Evolutionary conservation across 1,140 invertebrate species (phyloP), one percentile per base, ranked within the genome.

Genomic region (Drosophila persimilis): DNA sequence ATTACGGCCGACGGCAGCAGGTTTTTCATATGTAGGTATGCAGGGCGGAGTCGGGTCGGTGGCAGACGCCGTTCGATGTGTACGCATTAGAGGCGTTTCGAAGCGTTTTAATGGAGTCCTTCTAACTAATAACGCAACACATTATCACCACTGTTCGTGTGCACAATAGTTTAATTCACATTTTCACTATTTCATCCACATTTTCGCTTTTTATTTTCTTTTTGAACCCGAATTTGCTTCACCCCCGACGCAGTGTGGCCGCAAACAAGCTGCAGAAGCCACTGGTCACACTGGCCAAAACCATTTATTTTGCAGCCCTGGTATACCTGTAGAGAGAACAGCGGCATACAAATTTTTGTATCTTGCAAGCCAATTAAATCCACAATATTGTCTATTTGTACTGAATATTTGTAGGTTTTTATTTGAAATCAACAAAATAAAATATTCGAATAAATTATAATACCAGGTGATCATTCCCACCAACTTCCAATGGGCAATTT

Each of bases 21-120:
- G 78, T 86, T 88, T 81, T 85, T 77, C 61, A 80, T 70, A 72
- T 63, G 56, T 52, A 79, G 64, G 63, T 64, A 77, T 73, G 74
- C 66, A 67, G 70, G 65, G 80, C 54, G 74, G 52, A 73, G 61
- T 80, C 72, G 55, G 15, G 39, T 22, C 46, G 59, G 31, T 51
- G 44, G 51, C 51, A 72, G 73, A 67, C 54, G 73, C 63, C 57
- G 62, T 35, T 35, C 44, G 24, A 43, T 24, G 11, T 41, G 0
- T 48, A 29, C 44, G 63, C 46, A 57, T 65, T 71, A 20, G 31
- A 45, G 24, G 11, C 31, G 29, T 48, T 31, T 43, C 47, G 55
- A 26, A 51, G 31, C 41, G 55, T 22, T 53, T 35, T 53, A n/a
- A 13, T 41, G 3, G 13, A 51, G 17, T 53, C 48, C 52, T 24